Conservation (phyloP, 2,113 vertebrate genomes). For the Talpa occidentalis region DNA sequence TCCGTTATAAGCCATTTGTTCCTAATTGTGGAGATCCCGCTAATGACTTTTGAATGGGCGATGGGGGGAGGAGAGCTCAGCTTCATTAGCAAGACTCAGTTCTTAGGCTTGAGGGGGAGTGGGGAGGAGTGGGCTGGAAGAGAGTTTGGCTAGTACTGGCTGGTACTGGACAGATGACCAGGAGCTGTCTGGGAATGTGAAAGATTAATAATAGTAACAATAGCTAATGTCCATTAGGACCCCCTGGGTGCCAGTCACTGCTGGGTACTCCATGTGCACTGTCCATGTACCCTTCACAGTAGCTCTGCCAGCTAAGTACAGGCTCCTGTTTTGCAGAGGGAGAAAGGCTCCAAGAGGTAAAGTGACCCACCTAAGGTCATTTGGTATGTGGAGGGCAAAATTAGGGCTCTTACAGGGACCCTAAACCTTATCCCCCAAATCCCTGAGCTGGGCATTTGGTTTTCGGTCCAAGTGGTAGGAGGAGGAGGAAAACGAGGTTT, state of each 20-base stretch:
- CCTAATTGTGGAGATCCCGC: slow-evolving; percentile 70
- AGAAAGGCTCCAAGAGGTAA: neutral
- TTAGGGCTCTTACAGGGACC: neutral
- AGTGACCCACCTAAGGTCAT: neutral
- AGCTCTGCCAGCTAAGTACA: neutral
- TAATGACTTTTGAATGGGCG: slow-evolving; percentile 67
- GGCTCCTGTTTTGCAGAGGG: neutral
- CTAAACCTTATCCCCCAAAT: neutral
- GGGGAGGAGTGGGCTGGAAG: neutral
- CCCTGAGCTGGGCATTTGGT: neutral
- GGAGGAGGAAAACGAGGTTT: neutral
- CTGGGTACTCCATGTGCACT: neutral
- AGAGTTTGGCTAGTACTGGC: neutral
- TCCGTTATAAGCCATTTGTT: slow-evolving; percentile 72
- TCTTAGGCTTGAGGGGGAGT: neutral
- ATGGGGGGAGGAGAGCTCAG: slow-evolving; percentile 6
- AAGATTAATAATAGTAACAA: neutral
- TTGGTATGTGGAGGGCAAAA: neutral
- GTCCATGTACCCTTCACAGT: neutral
- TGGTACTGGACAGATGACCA: neutral
- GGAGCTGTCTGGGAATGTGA: neutral
- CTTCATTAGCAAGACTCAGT: slow-evolving; percentile 49
- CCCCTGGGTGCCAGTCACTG: neutral
- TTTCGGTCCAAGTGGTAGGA: neutral
- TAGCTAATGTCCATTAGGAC: neutral